Evolutionary conservation across 2,888 invertebrate species (phyloP).

Genomic region (Phalera bucephala): DNA sequence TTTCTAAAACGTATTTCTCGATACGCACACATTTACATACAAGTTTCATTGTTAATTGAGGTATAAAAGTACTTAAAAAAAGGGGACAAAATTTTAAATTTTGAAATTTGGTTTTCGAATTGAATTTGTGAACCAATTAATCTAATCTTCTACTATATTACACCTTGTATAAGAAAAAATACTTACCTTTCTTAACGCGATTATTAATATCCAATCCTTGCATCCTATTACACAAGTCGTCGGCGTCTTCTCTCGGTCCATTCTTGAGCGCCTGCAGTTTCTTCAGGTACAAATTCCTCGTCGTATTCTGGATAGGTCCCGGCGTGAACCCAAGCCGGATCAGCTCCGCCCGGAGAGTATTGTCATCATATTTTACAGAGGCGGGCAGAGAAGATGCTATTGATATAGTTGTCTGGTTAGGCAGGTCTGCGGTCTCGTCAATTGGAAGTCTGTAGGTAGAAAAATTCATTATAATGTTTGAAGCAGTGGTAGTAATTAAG

Average conservation of each 20-base stretch:
- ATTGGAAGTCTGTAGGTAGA: slow-evolving; percentile 69
- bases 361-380: slow-evolving; percentile 86
- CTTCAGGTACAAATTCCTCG: slow-evolving; percentile 89
- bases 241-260: slow-evolving; percentile 24
- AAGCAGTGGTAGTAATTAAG: too few relatives aligned
- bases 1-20: too few relatives aligned
- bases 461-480: too few relatives aligned
- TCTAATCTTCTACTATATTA: too few relatives aligned
- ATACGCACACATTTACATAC: too few relatives aligned
- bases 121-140: too few relatives aligned
- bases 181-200: slow-evolving; percentile 28
- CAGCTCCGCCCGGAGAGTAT: slow-evolving; percentile 85
- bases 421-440: slow-evolving; percentile 51
- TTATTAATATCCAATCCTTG: slow-evolving; percentile 13
- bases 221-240: slow-evolving; percentile 8
- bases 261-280: slow-evolving; percentile 85
- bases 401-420: slow-evolving; percentile 65
- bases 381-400: slow-evolving; percentile 82
- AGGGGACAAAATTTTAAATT: too few relatives aligned
- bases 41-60: too few relatives aligned
- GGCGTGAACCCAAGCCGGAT: slow-evolving; percentile 86
- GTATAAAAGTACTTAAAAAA: too few relatives aligned
- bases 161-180: too few relatives aligned
- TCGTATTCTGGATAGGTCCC: slow-evolving; percentile 91
- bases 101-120: too few relatives aligned